Percentiles rank a stretch among this genome's conserved stretches.
Conservation (phyloP, 2,888 invertebrate species). For the Phyto melanocephala region DNA sequence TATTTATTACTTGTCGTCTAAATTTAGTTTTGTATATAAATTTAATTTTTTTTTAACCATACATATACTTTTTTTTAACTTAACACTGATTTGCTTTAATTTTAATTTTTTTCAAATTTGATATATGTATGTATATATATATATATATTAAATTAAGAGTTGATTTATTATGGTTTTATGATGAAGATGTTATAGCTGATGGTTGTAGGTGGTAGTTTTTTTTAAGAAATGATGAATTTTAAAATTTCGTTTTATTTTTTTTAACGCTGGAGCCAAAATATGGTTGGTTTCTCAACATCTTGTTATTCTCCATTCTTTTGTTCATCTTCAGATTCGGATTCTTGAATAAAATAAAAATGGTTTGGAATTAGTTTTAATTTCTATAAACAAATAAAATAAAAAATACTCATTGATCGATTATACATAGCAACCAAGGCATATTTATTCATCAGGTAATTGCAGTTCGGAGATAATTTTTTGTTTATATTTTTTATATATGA, state of each 20-base stretch:
- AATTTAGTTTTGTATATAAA: conserved; percentile 21
- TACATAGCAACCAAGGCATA: too few species aligned
- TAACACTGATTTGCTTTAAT: background rate
- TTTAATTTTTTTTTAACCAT: conserved; percentile 25
- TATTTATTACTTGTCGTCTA: conserved; percentile 38
- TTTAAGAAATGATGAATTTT: background rate
- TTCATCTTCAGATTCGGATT: conserved; percentile 79
- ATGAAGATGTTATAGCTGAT: conserved; percentile 33
- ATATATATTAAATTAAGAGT: conserved; percentile 58
- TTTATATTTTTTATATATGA: conserved; percentile 45
- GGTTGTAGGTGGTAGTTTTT: conserved; percentile 3
- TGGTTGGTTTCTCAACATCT: conserved; percentile 5
- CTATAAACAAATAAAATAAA: too few species aligned
- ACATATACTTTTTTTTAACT: background rate
- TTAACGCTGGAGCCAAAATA: conserved; percentile 3
- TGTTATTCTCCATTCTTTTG: conserved; percentile 75
- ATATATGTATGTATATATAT: background rate
- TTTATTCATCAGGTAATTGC: too few species aligned
- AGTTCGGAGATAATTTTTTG: conserved; percentile 44
- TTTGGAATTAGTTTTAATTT: too few species aligned
- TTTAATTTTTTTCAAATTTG: background rate
- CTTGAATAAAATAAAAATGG: conserved; percentile 72
- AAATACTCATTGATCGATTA: too few species aligned
- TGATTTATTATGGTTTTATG: conserved; percentile 2
- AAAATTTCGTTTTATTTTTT: background rate